phyloP scores from a whole-genome alignment of 2,113 vertebrate genomes.

The Apeltes quadracus region DNA sequence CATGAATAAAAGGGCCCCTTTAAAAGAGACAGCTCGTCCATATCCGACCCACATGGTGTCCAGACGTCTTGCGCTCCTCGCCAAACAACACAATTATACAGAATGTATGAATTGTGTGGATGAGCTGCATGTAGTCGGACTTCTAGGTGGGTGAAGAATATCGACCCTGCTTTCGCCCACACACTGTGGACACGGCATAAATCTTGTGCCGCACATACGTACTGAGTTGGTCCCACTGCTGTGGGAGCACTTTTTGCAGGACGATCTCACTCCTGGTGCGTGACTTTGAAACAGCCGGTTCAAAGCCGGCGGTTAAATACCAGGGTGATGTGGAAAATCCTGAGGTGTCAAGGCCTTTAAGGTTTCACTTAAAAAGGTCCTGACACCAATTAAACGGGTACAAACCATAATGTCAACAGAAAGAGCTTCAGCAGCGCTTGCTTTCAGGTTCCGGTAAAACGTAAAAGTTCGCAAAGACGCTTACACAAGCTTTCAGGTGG shows the following conservation, averaged over 20 bases:
- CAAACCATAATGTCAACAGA: constrained; percentile 11
- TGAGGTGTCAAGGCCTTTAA: constrained; percentile 23
- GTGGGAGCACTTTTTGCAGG: constrained; percentile 18
- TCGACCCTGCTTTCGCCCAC: constrained; percentile 52
- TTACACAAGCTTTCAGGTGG: neutral
- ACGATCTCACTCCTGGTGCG: constrained; percentile 58
- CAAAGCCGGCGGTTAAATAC: constrained; percentile 16
- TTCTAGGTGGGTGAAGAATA: constrained; percentile 59
- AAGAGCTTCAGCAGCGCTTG: neutral
- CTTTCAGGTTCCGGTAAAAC: constrained; percentile 2
- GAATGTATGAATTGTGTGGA: constrained; percentile 31
- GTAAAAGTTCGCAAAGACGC: neutral
- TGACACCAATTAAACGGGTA: constrained; percentile 9
- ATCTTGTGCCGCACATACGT: constrained; percentile 62
- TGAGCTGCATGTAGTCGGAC: constrained; percentile 35
- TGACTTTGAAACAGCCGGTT: constrained; percentile 45
- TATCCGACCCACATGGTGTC: neutral
- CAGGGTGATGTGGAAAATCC: constrained; percentile 46
- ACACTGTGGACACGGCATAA: constrained; percentile 49
- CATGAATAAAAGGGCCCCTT: constrained; percentile 33
- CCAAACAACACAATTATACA: constrained; percentile 15
- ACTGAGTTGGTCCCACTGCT: constrained; percentile 47
- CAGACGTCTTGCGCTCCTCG: neutral
- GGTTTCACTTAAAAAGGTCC: constrained; percentile 25
- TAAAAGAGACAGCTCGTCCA: constrained; percentile 21